Base-by-base conservation (phyloP, 64 coral and sea anemone species). In the Cladopsammia gracilis region DNA sequence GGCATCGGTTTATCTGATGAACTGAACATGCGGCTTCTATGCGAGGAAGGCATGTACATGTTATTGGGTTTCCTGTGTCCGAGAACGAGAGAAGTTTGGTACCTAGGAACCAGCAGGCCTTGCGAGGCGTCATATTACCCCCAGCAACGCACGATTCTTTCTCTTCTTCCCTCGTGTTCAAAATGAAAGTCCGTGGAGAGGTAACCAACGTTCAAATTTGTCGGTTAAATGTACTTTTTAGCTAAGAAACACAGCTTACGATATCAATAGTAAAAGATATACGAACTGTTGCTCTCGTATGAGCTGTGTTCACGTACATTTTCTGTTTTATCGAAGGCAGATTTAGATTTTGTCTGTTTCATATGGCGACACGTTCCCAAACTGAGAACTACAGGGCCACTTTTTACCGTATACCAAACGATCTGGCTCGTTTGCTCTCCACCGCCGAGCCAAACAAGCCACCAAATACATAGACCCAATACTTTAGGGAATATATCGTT, bases 141-240 rank as follows among this genome's bases (percentile, higher is more conserved):
- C 95, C 95, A 90, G 88, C 91, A 93, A 48, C 44, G 65, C 13
- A 0, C 3, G 0, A 6, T 53, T 87, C 87, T 87, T 87, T 94
- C 92, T 94, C 88, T 91, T 94, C 74, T 93, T 85, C 83, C 86
- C 95, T 88, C 93, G 91, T 93, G 90, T 93, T 82, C 80, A 97
- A 97, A 88, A 97, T 97, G 95, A 97, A 97, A 87, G 75, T 97
- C 23, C 91, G 92, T 66, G 95, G 95, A 42, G 85, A 94, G 95
- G 95, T 97, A 97, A 87, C 43, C 16, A 64, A 16, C 16, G 22
- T 58, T 76, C 6, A 75, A 77, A 45, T 89, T 48, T 69, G 2
- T 44, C 45, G 49, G 56, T 34, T 85, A 18, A n/a, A 1, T 43
- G 3, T 7, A 3, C 0, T 77, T 62, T 56, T 19, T 24, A 57